phyloP scores from a whole-genome alignment of 2,888 invertebrate species.

The Agrotis ipsilon region DNA sequence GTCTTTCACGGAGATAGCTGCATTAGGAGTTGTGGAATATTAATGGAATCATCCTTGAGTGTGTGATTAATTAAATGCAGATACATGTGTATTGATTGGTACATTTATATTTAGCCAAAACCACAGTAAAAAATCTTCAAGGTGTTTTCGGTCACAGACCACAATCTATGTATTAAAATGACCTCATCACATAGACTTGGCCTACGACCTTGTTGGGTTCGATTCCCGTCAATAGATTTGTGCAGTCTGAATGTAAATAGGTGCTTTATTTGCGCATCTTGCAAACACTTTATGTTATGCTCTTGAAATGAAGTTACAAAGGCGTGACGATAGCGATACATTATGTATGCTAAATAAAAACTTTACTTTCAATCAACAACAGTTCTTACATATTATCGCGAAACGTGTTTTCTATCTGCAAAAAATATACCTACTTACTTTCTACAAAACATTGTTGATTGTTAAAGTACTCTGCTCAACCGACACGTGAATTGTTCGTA shows the following conservation, averaged over 20 bases:
- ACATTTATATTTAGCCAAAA: too few species aligned
- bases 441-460: constrained; percentile 27
- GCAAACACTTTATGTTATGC: constrained; percentile 10
- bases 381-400: constrained; percentile 11
- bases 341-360: constrained; percentile 23
- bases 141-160: constrained; percentile 20
- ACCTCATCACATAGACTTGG: constrained; percentile 2
- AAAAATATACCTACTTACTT: constrained; percentile 22
- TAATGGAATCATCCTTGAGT: neutral
- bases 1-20: constrained; percentile 6
- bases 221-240: constrained; percentile 13
- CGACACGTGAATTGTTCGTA: constrained; percentile 11
- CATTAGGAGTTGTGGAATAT: neutral
- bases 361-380: constrained; percentile 42
- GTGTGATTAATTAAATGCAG: neutral
- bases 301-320: constrained; percentile 33
- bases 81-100: neutral
- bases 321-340: constrained; percentile 24
- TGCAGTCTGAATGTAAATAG: constrained; percentile 5
- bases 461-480: neutral
- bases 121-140: constrained; percentile 13
- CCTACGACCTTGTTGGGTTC: neutral
- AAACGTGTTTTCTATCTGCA: constrained; percentile 24
- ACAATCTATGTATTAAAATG: constrained; percentile 3
- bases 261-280: constrained; percentile 29